A percentile compares a stretch with the other conserved stretches of the same genome.
Conservation (phyloP, 2,888 invertebrate species). For the Sympetrum striolatum region DNA sequence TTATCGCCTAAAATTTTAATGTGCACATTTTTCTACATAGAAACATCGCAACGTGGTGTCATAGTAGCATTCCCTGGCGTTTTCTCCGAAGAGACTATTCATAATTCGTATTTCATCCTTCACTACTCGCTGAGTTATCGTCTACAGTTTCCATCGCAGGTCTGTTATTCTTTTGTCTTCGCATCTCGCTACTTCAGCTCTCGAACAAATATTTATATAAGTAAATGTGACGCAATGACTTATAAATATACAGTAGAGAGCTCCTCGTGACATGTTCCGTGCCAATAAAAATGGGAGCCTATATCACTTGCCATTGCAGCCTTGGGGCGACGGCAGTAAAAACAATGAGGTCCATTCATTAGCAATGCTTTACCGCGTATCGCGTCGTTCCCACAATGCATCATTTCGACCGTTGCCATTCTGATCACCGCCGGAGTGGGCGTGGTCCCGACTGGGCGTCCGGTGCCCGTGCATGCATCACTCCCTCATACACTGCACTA, state of each 20-base stretch:
- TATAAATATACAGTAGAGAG: background rate
- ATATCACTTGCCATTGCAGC: background rate
- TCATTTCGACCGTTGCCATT: constrained; percentile 5
- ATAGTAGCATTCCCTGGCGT: no score
- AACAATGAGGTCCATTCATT: constrained; percentile 36
- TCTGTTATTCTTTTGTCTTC: background rate
- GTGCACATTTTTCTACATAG: no score
- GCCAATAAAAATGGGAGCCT: constrained; percentile 1
- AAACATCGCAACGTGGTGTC: no score
- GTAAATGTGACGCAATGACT: constrained; percentile 25
- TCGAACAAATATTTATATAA: constrained; percentile 5
- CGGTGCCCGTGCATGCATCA: background rate
- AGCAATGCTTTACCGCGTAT: constrained; percentile 20
- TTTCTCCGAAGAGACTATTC: no score
- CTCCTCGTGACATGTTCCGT: background rate
- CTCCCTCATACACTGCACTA: background rate
- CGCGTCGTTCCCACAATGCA: constrained; percentile 33
- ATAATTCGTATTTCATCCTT: background rate
- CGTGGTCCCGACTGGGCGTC: constrained; percentile 16
- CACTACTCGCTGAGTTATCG: background rate
- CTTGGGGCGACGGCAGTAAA: constrained; percentile 16
- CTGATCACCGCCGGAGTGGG: background rate
- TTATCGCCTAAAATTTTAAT: no score
- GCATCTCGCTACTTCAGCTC: background rate
- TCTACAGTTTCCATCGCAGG: background rate